A percentile compares a stretch with the other conserved stretches of the same genome.
Evolutionary conservation across 2,113 vertebrate species (phyloP).

Genomic region (Dryoscopus gambensis): DNA sequence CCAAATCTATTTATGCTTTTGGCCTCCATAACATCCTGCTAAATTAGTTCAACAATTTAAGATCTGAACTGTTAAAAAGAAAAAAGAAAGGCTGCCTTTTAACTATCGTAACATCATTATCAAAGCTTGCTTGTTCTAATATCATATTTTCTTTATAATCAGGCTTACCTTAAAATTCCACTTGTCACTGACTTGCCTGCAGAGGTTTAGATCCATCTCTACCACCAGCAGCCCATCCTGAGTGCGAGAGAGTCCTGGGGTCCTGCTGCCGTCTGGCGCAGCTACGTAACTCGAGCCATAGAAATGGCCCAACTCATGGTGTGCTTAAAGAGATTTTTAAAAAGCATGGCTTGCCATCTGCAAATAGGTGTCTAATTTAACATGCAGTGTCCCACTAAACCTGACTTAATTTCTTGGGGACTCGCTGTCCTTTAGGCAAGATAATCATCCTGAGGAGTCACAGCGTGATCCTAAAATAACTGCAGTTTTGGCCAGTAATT

Average conservation of each 20-base stretch:
- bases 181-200: constrained; percentile 86
- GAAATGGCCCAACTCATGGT: constrained; percentile 88
- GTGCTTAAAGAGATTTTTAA: constrained; percentile 73
- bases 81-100: neutral
- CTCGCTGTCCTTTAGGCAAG: neutral
- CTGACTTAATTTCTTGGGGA: neutral
- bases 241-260: constrained; percentile 86
- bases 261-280: constrained; percentile 87
- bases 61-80: neutral
- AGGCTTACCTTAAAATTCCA: constrained; percentile 92
- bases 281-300: constrained; percentile 95
- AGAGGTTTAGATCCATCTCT: constrained; percentile 92
- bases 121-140: neutral
- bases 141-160: neutral
- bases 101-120: neutral
- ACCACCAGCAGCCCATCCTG: constrained; percentile 86
- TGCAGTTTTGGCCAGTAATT: neutral
- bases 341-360: neutral
- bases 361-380: neutral
- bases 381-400: neutral
- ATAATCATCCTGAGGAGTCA: neutral
- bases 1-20: neutral
- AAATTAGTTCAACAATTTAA: neutral
- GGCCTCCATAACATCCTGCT: neutral
- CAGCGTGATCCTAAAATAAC: neutral